These are phyloP conservation scores for Eustalomyia histrio DNA, from an alignment of 2,888 invertebrate species.

Conservation along the genomic window DNA sequence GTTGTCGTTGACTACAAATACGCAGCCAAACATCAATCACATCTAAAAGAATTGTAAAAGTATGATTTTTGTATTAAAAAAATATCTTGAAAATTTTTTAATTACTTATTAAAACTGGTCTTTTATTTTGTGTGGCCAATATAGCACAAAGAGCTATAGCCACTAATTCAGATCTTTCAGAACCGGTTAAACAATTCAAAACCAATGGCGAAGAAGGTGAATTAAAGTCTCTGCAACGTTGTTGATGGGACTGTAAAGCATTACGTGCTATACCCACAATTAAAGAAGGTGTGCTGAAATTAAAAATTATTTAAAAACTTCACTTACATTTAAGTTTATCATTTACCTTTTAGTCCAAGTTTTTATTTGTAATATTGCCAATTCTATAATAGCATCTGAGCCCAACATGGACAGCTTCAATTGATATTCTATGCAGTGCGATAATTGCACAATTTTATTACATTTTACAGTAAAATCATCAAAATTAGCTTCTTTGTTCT, in stretches of 20 bases:
- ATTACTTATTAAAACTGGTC: slow-evolving; percentile 78
- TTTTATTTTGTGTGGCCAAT: slow-evolving; percentile 76
- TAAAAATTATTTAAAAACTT: background rate
- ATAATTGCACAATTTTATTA: slow-evolving; percentile 74
- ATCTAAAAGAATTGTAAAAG: slow-evolving; percentile 71
- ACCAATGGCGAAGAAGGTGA: slow-evolving; percentile 75
- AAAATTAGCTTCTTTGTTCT: slow-evolving; percentile 75
- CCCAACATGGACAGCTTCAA: slow-evolving; percentile 78
- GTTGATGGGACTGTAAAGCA: slow-evolving; percentile 76
- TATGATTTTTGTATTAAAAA: background rate
- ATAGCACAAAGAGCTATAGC: slow-evolving; percentile 77
- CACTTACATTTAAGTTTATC: too few relatives aligned
- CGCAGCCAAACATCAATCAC: slow-evolving; percentile 79
- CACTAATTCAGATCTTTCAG: slow-evolving; percentile 78
- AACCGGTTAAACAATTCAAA: slow-evolving; percentile 78
- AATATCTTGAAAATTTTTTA: background rate
- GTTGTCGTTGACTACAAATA: slow-evolving; percentile 78
- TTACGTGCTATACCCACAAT: slow-evolving; percentile 78
- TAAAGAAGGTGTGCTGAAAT: slow-evolving; percentile 75
- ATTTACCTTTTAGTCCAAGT: slow-evolving; percentile 78
- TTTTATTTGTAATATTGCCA: slow-evolving; percentile 78
- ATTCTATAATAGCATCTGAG: slow-evolving; percentile 76
- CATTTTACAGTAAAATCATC: slow-evolving; percentile 78
- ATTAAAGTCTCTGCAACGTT: slow-evolving; percentile 75
- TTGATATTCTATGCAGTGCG: slow-evolving; percentile 76